Conservation (phyloP, 2,797 vertebrate genomes). For the Echiichthys vipera region DNA sequence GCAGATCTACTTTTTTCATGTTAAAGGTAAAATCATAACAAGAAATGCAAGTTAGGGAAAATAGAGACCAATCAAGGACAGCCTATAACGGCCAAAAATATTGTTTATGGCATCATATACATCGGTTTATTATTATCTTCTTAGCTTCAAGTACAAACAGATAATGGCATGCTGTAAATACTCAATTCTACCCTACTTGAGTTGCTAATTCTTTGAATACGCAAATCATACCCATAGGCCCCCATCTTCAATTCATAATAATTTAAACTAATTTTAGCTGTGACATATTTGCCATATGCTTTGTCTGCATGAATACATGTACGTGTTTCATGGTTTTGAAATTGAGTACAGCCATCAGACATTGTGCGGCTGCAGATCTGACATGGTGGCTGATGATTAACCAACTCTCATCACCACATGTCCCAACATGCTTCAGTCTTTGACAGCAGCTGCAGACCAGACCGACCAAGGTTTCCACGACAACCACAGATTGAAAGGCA, state of each 20-base stretch:
- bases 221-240: conserved; percentile 7
- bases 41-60: no score
- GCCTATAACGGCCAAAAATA: no score
- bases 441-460: conserved; percentile 73
- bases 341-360: conserved; percentile 10
- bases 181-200: neutral
- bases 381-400: conserved; percentile 57
- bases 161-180: neutral
- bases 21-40: no score
- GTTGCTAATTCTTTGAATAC: neutral
- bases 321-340: neutral
- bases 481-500: conserved; percentile 62
- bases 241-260: neutral
- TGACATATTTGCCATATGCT: neutral
- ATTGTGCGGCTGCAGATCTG: conserved; percentile 36
- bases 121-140: neutral
- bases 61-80: no score
- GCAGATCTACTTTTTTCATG: no score
- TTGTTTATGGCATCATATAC: neutral
- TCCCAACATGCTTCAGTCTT: conserved; percentile 66
- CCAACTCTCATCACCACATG: conserved; percentile 39
- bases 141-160: conserved; percentile 3
- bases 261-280: neutral
- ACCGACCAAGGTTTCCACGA: conserved; percentile 72
- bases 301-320: neutral